phyloP scores from a whole-genome alignment of 2,113 vertebrate species.

The Pyrgilauda ruficollis region DNA sequence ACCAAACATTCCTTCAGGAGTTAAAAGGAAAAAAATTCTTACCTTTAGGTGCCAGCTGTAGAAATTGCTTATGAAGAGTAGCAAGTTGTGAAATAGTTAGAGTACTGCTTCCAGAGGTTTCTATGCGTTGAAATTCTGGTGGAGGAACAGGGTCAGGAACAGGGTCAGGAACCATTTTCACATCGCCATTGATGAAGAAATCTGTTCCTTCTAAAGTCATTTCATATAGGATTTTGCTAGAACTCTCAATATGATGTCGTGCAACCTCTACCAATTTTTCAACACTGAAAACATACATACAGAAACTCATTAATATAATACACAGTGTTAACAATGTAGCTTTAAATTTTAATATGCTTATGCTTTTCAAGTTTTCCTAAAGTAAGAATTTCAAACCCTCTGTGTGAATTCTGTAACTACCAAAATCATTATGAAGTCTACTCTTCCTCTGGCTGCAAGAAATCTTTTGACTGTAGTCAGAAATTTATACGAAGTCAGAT shows the following conservation, averaged over 20 bases:
- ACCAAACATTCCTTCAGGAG: not conserved
- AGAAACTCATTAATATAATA: not conserved
- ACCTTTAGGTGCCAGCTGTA: slow-evolving; percentile 84
- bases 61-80: slow-evolving; percentile 76
- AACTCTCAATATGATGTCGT: slow-evolving; percentile 80
- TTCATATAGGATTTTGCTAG: slow-evolving; percentile 78
- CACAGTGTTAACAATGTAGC: not conserved
- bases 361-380: not conserved
- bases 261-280: slow-evolving; percentile 81
- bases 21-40: not conserved
- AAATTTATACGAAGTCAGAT: not conserved
- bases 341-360: not conserved
- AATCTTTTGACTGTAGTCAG: not conserved
- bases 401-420: not conserved
- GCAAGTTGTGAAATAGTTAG: slow-evolving; percentile 82
- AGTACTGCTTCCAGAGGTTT: slow-evolving; percentile 63
- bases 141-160: slow-evolving; percentile 47
- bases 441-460: not conserved
- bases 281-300: slow-evolving; percentile 74
- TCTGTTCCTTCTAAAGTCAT: slow-evolving; percentile 77
- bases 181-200: slow-evolving; percentile 81
- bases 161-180: slow-evolving; percentile 72
- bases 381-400: not conserved
- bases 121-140: slow-evolving; percentile 55
- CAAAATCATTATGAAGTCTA: not conserved